Percentiles rank a stretch among this genome's conserved stretches.
Evolutionary conservation across 2,113 vertebrate genomes (phyloP).

Genomic region (Girardinichthys multiradiatus): DNA sequence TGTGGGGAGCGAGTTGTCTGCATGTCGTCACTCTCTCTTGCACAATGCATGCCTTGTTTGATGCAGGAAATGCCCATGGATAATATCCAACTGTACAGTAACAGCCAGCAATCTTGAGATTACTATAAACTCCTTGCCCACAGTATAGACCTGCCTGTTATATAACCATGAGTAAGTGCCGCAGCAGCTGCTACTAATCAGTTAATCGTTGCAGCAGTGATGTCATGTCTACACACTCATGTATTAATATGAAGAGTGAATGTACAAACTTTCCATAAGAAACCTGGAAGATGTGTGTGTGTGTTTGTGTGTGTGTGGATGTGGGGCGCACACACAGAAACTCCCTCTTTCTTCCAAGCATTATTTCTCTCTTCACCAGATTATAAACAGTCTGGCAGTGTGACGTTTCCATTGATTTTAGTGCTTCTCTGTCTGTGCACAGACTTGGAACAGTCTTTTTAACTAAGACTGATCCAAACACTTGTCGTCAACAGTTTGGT

Average conservation of each 20-base stretch:
- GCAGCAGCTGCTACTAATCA: slow-evolving; percentile 57
- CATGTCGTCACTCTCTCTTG: slow-evolving; percentile 56
- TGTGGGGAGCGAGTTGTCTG: slow-evolving; percentile 33
- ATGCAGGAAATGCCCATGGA: slow-evolving; percentile 63
- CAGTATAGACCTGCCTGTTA: slow-evolving; percentile 42
- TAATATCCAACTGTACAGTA: slow-evolving; percentile 45
- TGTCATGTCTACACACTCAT: slow-evolving; percentile 48
- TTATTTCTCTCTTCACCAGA: slow-evolving; percentile 26
- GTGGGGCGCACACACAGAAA: slow-evolving; percentile 4
- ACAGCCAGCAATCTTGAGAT: slow-evolving; percentile 57
- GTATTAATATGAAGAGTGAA: slow-evolving; percentile 11
- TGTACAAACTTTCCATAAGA: slow-evolving; percentile 14
- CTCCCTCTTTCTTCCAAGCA: slow-evolving; percentile 19
- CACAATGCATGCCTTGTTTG: slow-evolving; percentile 70
- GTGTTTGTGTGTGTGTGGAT: background rate
- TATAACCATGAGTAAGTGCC: slow-evolving; percentile 49
- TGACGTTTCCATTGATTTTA: slow-evolving; percentile 39
- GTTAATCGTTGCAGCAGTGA: slow-evolving; percentile 43
- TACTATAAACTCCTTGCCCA: slow-evolving; percentile 53
- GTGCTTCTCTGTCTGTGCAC: slow-evolving; percentile 28
- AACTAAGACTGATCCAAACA: slow-evolving; percentile 18
- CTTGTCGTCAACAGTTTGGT: slow-evolving; percentile 1
- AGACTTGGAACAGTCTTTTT: slow-evolving; percentile 31
- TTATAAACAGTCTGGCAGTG: slow-evolving; percentile 28
- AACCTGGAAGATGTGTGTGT: background rate